phyloP scores from a whole-genome alignment of 2,113 vertebrate species.

The Ahaetulla prasina region DNA sequence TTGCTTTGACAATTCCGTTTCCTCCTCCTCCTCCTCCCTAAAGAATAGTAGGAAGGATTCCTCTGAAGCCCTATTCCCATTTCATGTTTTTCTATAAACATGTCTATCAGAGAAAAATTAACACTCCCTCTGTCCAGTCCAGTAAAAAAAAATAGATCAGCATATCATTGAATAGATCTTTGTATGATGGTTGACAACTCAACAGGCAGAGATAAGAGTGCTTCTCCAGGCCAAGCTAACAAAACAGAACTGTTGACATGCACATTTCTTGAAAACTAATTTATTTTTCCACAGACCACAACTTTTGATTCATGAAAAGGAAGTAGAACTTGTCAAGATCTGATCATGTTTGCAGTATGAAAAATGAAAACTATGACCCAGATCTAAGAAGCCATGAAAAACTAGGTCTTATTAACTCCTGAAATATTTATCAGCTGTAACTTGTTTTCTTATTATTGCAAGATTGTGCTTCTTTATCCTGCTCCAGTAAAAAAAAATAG shows the following conservation, averaged over 20 bases:
- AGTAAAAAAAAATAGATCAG: conserved; percentile 11
- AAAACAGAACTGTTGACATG: background rate
- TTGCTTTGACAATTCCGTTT: background rate
- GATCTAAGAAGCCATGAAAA: background rate
- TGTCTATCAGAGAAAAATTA: background rate
- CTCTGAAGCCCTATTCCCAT: conserved; percentile 8
- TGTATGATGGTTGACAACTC: background rate
- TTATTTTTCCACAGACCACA: background rate
- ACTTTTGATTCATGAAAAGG: background rate
- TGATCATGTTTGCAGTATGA: background rate
- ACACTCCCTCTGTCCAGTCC: conserved; percentile 14
- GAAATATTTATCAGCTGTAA: background rate
- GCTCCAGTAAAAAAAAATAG: background rate
- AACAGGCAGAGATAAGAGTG: background rate
- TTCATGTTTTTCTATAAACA: conserved; percentile 30
- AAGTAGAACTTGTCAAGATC: background rate
- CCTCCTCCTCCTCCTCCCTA: background rate
- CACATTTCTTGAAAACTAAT: background rate
- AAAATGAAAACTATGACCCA: background rate
- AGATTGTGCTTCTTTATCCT: background rate
- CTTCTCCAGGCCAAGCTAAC: background rate
- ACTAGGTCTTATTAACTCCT: background rate
- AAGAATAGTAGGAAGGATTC: background rate
- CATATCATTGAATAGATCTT: conserved; percentile 10
- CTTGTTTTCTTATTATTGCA: background rate